These are phyloP conservation scores for Celastrina argiolus DNA, from an alignment of 2,888 invertebrate species.

Conservation along the genomic window DNA sequence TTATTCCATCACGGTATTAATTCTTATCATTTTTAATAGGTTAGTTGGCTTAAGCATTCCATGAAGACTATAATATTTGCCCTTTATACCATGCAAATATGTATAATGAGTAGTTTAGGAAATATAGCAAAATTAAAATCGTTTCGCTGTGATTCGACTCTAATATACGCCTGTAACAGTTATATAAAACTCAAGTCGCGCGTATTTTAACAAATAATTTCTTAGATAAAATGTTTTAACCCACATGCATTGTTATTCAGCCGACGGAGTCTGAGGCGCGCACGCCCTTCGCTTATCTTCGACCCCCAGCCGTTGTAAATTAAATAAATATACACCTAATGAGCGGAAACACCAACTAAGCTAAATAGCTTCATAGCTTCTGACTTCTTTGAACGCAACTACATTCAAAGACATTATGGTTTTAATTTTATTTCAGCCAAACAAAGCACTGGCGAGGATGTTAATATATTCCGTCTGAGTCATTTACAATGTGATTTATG, in stretches of 20 bases:
- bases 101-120: no score
- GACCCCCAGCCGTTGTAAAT: slow-evolving; percentile 73
- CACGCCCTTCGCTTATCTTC: slow-evolving; percentile 74
- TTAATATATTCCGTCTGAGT: slow-evolving; percentile 26
- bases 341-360: slow-evolving; percentile 74
- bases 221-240: slow-evolving; percentile 52
- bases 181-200: slow-evolving; percentile 18
- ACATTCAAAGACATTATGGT: slow-evolving; percentile 25
- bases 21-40: no score
- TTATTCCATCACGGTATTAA: no score
- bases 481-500: slow-evolving; percentile 21
- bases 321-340: slow-evolving; percentile 77
- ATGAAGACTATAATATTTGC: no score
- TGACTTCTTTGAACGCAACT: slow-evolving; percentile 37
- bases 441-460: slow-evolving; percentile 22
- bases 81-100: no score
- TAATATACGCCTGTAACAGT: slow-evolving; percentile 28
- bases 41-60: no score
- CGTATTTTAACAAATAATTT: slow-evolving; percentile 42
- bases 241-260: slow-evolving; percentile 73
- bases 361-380: slow-evolving; percentile 65
- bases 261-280: slow-evolving; percentile 60
- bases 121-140: no score
- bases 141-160: no score
- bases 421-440: slow-evolving; percentile 29